Base-by-base conservation (phyloP, 2,888 invertebrate genomes). In the Actias luna region DNA sequence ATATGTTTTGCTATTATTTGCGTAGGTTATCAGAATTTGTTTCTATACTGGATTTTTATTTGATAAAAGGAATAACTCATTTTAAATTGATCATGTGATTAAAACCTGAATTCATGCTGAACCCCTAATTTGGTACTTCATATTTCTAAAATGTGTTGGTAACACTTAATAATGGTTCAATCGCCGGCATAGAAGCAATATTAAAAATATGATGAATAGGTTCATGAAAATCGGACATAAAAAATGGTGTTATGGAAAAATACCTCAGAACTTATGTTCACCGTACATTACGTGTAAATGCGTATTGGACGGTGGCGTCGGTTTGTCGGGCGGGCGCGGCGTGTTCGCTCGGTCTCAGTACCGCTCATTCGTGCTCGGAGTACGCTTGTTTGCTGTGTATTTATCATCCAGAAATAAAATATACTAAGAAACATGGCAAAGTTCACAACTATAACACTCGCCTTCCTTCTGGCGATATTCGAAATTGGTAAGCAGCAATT, bases 391-490 rank as follows among this genome's bases (percentile, higher is more conserved):
- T 64, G 65, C 64, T 62, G 70, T 65, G 66, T 64, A 69, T 69
- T 67, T 60, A 64, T 64, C 68, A 66, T 31, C 14, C 29, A 63
- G 73, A 74, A 67, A 72, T 65, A 70, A 65, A 61, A 18, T 18
- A n/a, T n/a, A 42, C 8, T 63, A 59, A 63, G 67, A 69, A 84
- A 71, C 73, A 89, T 88, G 88, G 84, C 84, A 69, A 84, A 85
- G 73, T 84, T 78, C 81, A 84, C 78, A 74, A 82, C 78, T 61
- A 73, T 88, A 63, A 83, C 80, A 74, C 67, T 91, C 61, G 86
- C 82, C 66, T 79, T 89, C 58, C 70, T 92, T 55, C 71, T 92
- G 74, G 89, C 91, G 22, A 73, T 88, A 55, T 76, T 92, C 58
- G 86, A 90, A 77, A 75, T 88, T 60, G 92, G 92, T 92, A 83